These are phyloP conservation scores for Nasua narica DNA, from an alignment of 2,797 vertebrate species.

Conservation along the genomic window DNA sequence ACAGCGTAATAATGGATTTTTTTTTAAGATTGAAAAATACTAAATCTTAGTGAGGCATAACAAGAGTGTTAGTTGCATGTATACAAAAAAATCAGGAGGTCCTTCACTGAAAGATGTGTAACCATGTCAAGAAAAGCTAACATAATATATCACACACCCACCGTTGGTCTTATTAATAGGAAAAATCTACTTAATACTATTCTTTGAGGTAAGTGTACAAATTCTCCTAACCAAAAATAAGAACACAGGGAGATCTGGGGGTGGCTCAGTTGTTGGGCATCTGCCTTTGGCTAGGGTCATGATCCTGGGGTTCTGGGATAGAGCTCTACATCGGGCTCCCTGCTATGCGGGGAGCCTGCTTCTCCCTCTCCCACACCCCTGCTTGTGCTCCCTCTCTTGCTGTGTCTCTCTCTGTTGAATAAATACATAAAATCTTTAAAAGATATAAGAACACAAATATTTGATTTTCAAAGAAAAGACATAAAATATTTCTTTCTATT, in stretches of 20 bases:
- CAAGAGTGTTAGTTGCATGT: not conserved
- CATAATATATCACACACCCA: not conserved
- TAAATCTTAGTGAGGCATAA: not conserved
- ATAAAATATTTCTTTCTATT: slow-evolving; percentile 70
- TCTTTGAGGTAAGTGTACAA: slow-evolving; percentile 7
- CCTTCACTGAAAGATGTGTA: not conserved
- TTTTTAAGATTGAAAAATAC: not conserved
- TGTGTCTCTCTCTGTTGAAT: too few species aligned
- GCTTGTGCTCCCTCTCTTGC: too few species aligned
- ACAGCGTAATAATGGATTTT: not conserved
- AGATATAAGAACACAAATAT: not conserved
- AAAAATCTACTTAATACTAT: not conserved
- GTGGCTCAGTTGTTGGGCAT: too few species aligned
- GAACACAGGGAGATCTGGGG: too few species aligned
- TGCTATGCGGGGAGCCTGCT: too few species aligned
- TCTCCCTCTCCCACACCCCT: too few species aligned
- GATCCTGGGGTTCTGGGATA: too few species aligned
- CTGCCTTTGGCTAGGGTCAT: too few species aligned
- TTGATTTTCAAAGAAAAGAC: not conserved
- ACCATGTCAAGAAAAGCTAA: not conserved
- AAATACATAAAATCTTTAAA: too few species aligned
- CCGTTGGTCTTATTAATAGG: not conserved
- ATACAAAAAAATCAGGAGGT: not conserved
- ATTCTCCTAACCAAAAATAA: slow-evolving; percentile 47
- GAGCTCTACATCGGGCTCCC: too few species aligned